Evolutionary conservation across 2,113 vertebrate genomes (phyloP), one percentile per base, ranked within the genome.

Genomic region (Egretta garzetta): DNA sequence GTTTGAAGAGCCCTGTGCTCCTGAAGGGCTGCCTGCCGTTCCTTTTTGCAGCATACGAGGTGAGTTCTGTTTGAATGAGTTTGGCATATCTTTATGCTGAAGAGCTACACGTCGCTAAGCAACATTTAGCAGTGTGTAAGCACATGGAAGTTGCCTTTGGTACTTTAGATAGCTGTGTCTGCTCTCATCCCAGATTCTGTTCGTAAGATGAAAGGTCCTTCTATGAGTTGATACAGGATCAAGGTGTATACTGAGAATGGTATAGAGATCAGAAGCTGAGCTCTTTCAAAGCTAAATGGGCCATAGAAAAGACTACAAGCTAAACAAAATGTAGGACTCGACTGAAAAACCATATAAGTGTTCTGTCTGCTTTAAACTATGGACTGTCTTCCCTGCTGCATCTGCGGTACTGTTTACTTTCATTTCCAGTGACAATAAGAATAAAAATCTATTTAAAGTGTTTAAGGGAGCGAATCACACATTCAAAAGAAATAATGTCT

Each of bases 131-230:
- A 56, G 75, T 55, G 70, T 47, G 85, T 77, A 77, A 92, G 75
- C 64, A 80, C 70, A 41, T 35, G 43, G 71, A 84, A 84, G 72
- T 58, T 88, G 80, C 89, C 60, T 92, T 90, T 77, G n/a, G 64
- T 92, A 74, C 52, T 97, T 93, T 64, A 41, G 35, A 30, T 86
- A 79, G 58, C 68, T 39, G 37, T 52, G 60, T 49, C 60, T 73
- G 20, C 56, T 93, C 72, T 95, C 64, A 90, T 92, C 81, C 63
- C 52, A 70, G 47, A 49, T 72, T 76, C 66, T 70, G 53, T 67
- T 68, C 82, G 76, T 33, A 52, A 89, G 88, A 97, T 92, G 64
- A 97, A 96, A 96, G 88, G 41, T 94, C 58, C 66, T 87, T 90
- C 32, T 56, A 45, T 64, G 80, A 76, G 74, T 14, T 67, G 95